A percentile compares a stretch with the other conserved stretches of the same genome.
phyloP scores from a whole-genome alignment of 2,888 invertebrate genomes.

The Crossocerus cetratus region DNA sequence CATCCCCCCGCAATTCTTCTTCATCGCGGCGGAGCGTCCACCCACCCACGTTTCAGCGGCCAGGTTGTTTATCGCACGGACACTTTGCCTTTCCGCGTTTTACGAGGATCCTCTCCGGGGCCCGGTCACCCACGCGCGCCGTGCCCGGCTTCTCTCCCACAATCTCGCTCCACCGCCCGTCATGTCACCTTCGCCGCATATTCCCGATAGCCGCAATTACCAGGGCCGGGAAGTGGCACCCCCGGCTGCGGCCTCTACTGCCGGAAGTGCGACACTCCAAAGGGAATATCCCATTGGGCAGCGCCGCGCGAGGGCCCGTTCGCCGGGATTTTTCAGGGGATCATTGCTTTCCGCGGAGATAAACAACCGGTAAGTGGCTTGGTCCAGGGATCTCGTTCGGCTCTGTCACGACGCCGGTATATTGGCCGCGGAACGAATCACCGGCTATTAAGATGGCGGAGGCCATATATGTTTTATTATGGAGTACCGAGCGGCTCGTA shows the following conservation, averaged over 20 bases:
- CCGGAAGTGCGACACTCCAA: too few species aligned
- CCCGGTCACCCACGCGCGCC: background rate
- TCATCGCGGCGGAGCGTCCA: background rate
- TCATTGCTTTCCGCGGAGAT: too few species aligned
- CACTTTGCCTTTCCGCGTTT: constrained; percentile 12
- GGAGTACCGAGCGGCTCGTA: too few species aligned
- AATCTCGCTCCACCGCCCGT: constrained; percentile 1
- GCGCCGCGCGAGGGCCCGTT: too few species aligned
- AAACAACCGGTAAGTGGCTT: too few species aligned
- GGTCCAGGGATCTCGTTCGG: too few species aligned
- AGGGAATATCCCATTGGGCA: too few species aligned
- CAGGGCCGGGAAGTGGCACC: background rate
- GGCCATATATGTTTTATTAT: constrained; percentile 1
- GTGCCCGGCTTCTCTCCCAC: background rate
- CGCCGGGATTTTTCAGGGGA: too few species aligned
- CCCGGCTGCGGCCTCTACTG: too few species aligned
- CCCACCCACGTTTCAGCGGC: background rate
- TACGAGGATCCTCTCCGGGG: constrained; percentile 18
- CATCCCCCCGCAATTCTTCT: too few species aligned
- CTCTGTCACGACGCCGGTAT: too few species aligned
- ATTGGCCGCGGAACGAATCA: background rate
- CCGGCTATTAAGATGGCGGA: background rate
- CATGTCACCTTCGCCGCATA: constrained; percentile 7
- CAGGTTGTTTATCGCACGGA: constrained; percentile 26
- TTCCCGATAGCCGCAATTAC: constrained; percentile 11